Conservation (phyloP, 1,140 invertebrate genomes). For the Copidosoma floridanum region DNA sequence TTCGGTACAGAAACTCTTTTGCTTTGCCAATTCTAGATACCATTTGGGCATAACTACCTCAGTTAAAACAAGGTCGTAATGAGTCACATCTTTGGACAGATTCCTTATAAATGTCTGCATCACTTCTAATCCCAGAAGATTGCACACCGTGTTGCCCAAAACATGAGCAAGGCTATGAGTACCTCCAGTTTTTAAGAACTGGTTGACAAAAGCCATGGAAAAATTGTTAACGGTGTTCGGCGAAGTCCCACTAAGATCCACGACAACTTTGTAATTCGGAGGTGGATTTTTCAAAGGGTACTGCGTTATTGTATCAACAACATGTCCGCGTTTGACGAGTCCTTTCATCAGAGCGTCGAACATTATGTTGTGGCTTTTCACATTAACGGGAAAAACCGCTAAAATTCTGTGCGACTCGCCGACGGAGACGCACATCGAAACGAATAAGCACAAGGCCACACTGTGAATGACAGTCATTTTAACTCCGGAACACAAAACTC, state of each 20-base stretch:
- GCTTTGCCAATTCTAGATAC: too few species aligned
- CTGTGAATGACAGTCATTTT: too few species aligned
- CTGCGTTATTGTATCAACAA: slow-evolving; percentile 46
- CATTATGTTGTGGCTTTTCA: slow-evolving; percentile 53
- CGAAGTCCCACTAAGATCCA: slow-evolving; percentile 33
- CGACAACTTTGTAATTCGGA: slow-evolving; percentile 40
- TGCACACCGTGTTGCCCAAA: slow-evolving; percentile 19
- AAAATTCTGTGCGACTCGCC: slow-evolving; percentile 54
- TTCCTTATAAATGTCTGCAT: slow-evolving; percentile 29
- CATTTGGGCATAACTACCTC: slow-evolving; percentile 35
- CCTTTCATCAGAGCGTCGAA: slow-evolving; percentile 50
- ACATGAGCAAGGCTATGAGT: slow-evolving; percentile 5
- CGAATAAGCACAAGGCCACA: too few species aligned
- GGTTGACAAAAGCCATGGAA: not conserved
- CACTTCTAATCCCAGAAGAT: slow-evolving; percentile 21
- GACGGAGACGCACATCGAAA: too few species aligned
- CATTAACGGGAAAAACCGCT: slow-evolving; percentile 51
- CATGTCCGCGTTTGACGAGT: slow-evolving; percentile 53
- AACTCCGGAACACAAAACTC: too few species aligned
- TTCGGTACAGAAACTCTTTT: too few species aligned
- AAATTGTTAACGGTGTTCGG: slow-evolving; percentile 9
- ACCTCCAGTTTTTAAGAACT: not conserved
- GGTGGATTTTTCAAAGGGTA: slow-evolving; percentile 36
- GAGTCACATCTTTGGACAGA: slow-evolving; percentile 13
- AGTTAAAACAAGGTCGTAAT: slow-evolving; percentile 30